Conservation (phyloP, 2,888 invertebrate genomes). For the Yponomeuta sedellus region DNA sequence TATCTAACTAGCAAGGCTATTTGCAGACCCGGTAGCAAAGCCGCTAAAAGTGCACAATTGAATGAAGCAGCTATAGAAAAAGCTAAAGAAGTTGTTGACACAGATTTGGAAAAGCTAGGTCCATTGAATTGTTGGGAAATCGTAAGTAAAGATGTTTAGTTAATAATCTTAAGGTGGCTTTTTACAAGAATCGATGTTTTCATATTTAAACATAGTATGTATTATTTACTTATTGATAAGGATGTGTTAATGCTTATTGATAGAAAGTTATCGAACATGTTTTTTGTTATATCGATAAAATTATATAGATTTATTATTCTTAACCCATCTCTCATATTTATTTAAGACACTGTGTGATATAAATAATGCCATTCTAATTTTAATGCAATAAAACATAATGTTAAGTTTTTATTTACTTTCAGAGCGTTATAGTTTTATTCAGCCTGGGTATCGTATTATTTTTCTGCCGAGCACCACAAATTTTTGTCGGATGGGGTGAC, state of each 20-base stretch:
- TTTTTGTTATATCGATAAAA: background rate
- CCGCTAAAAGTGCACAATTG: constrained; percentile 72
- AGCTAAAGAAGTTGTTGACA: constrained; percentile 37
- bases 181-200: too few relatives aligned
- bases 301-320: background rate
- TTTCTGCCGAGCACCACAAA: constrained; percentile 52
- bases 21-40: constrained; percentile 73
- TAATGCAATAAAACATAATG: background rate
- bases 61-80: constrained; percentile 43
- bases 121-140: constrained; percentile 49
- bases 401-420: constrained; percentile 25
- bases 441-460: constrained; percentile 47
- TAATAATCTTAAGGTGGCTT: too few relatives aligned
- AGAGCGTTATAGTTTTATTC: constrained; percentile 54
- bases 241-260: too few relatives aligned
- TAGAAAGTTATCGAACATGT: too few relatives aligned
- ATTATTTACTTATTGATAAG: too few relatives aligned
- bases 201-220: too few relatives aligned
- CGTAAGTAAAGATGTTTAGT: constrained; percentile 32
- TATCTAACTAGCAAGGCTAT: background rate
- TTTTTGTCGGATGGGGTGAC: constrained; percentile 58
- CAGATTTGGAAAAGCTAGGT: constrained; percentile 41
- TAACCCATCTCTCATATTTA: too few relatives aligned
- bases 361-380: too few relatives aligned
- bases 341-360: too few relatives aligned